phyloP scores from a whole-genome alignment of 1,140 invertebrate species.

The Eriosoma lanigerum region DNA sequence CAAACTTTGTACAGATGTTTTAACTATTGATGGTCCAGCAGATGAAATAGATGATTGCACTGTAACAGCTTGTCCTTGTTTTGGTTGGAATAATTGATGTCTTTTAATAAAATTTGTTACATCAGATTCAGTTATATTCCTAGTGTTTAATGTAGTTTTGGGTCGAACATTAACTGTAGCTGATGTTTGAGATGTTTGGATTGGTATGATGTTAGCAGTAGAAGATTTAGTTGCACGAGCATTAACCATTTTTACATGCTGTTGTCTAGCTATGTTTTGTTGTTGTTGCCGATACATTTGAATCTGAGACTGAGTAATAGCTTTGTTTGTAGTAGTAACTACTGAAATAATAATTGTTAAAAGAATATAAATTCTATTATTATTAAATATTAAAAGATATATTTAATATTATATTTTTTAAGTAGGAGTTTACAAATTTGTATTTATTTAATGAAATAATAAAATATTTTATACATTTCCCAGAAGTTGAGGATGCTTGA shows the following conservation, averaged over 20 bases:
- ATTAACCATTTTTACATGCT: conserved; percentile 59
- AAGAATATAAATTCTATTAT: neutral
- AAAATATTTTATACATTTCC: conserved; percentile 38
- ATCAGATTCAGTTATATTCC: conserved; percentile 69
- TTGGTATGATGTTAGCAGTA: conserved; percentile 28
- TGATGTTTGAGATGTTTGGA: conserved; percentile 34
- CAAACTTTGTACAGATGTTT: conserved; percentile 55
- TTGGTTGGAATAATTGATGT: conserved; percentile 65
- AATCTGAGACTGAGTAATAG: conserved; percentile 62
- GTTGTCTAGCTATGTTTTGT: conserved; percentile 59
- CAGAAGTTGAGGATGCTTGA: conserved; percentile 32
- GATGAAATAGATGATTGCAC: conserved; percentile 55
- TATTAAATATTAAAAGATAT: neutral
- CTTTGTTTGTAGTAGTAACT: conserved; percentile 59
- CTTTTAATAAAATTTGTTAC: conserved; percentile 71
- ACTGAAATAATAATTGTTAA: conserved; percentile 52
- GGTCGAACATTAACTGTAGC: conserved; percentile 55
- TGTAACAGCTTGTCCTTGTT: conserved; percentile 58
- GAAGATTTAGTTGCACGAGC: conserved; percentile 57
- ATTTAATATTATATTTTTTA: too few species aligned
- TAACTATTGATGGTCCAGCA: conserved; percentile 60
- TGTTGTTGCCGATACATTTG: conserved; percentile 61
- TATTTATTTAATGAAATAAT: too few species aligned
- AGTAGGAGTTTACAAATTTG: too few species aligned
- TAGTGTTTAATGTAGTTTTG: conserved; percentile 58